Percentiles rank a stretch among this genome's conserved stretches.
Conservation (phyloP, 2,888 invertebrate genomes). For the Conistra vaccinii region DNA sequence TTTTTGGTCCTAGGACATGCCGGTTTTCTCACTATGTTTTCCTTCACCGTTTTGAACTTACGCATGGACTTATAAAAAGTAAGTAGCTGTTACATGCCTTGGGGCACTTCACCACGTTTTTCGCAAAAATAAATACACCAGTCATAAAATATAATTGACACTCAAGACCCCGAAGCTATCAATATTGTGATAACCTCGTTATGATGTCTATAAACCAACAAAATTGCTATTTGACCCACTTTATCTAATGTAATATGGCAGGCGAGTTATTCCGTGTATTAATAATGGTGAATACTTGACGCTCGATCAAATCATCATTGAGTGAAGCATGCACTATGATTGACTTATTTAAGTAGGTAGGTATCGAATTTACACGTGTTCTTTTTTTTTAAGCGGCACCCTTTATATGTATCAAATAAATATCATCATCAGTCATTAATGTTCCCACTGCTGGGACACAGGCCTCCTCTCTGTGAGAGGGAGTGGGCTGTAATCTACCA, state of each 20-base stretch:
- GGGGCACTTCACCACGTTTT: conserved; percentile 63
- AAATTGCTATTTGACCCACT: conserved; percentile 68
- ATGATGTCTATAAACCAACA: conserved; percentile 72
- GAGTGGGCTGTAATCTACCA: too few relatives aligned
- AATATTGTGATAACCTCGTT: conserved; percentile 77
- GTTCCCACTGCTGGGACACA: too few relatives aligned
- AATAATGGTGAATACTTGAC: conserved; percentile 48
- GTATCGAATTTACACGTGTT: too few relatives aligned
- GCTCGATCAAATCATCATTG: conserved; percentile 49
- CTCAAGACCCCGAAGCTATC: conserved; percentile 74
- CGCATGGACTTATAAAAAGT: conserved; percentile 52
- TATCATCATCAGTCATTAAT: too few relatives aligned
- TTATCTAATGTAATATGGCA: conserved; percentile 59
- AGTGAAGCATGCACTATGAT: conserved; percentile 46
- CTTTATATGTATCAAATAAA: too few relatives aligned
- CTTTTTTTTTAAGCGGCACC: too few relatives aligned
- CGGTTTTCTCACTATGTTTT: too few relatives aligned
- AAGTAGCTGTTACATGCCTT: conserved; percentile 62
- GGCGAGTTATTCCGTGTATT: conserved; percentile 47
- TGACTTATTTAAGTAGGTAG: conserved; percentile 1
- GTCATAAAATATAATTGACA: conserved; percentile 80
- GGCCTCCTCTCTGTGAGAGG: too few relatives aligned
- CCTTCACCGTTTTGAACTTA: conserved; percentile 8
- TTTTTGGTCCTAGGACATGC: too few relatives aligned
- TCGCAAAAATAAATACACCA: conserved; percentile 70